Base-by-base conservation (phyloP, 2,113 vertebrate genomes). In the Sorex araneus region DNA sequence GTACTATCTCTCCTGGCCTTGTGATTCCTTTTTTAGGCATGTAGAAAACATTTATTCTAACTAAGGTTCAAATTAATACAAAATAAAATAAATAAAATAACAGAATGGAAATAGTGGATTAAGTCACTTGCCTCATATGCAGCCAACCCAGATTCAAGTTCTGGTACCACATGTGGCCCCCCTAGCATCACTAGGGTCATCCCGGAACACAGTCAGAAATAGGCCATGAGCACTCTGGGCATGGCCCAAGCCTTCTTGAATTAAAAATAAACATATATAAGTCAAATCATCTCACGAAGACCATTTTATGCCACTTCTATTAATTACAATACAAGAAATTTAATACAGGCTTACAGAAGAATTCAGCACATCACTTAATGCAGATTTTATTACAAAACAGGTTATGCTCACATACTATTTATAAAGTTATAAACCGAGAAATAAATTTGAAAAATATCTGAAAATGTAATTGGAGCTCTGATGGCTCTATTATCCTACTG, bases 61-160 rank as follows among this genome's bases (percentile, higher is more conserved):
- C 34, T 87, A 88, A 81, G 85, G 40, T 57, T 82, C 2, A 50
- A 78, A 70, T 86, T 69, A 60, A 50, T 75, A 57, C 47, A 50
- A 50, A 50, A 50, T 50, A 50, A 50, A 50, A 50, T 50, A 50
- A 50, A 40, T 40, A 40, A 40, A 40, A 40, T 40, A 40, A 40
- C 40, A 7, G 7, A 40, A 40, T 40, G 40, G 40, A 50, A 10
- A 50, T 50, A 50, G 13, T 50, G 47, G 47, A 50, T 50, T 50
- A 50, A 7, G 47, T 5, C 13, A 50, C 47, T 50, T 50, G 47
- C 10, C 47, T 50, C 47, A 10, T 50, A 50, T 50, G 47, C 40
- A 50, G 47, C 47, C 47, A 50, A 50, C 13, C 47, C 10, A 12
- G 47, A 50, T 50, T 50, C 13, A 13, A 50, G 47, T 50, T 9